Base-by-base conservation (phyloP, 92 coral and sea anemone species). In the Chrysogorgia sp. region DNA sequence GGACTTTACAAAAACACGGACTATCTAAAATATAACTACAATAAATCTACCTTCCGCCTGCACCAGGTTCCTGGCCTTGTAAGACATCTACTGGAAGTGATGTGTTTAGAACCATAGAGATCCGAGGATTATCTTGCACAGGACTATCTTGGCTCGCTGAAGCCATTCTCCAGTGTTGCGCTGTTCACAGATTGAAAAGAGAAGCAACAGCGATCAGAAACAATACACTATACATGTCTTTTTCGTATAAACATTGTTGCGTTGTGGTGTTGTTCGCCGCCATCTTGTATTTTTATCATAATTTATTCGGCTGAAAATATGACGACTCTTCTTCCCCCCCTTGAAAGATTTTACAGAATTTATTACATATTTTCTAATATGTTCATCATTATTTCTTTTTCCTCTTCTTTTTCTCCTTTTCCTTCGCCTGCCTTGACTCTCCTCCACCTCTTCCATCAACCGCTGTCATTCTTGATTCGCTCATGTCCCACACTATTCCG, bases 51-150 rank as follows among this genome's bases (percentile, higher is more conserved):
- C 63, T 48, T 52, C 78, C 78, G 7, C 78, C 5, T 8, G 78
- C 78, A 12, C 78, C 78, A 6, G 78, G 78, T 48, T 71, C 78
- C 4, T 71, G 63, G 2, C 78, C 78, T 48, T 71, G 78, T 40
- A 71, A 52, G 49, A 40, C 29, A 22, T 71, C 78, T 19, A 30
- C 78, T 17, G 78, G 64, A 71, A 71, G 78, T 29, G 32, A 2
- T 12, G 40, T 29, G 58, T 52, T 71, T 14, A 50, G 47, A n/a
- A 19, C 63, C 12, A 55, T 7, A 13, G 78, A 50, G 34, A 10
- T 33, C 3, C 78, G 29, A 32, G 50, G 37, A 71, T 29, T 50
- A 32, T 34, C 78, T 41, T 71, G 61, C 28, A 50, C 48, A 50
- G 63, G 28, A 25, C 24, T 14, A 6, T 47, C 40, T 33, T 71